A percentile compares a stretch with the other conserved stretches of the same genome.
Evolutionary conservation across 2,888 invertebrate species (phyloP).

Genomic region (Euclidia mi): DNA sequence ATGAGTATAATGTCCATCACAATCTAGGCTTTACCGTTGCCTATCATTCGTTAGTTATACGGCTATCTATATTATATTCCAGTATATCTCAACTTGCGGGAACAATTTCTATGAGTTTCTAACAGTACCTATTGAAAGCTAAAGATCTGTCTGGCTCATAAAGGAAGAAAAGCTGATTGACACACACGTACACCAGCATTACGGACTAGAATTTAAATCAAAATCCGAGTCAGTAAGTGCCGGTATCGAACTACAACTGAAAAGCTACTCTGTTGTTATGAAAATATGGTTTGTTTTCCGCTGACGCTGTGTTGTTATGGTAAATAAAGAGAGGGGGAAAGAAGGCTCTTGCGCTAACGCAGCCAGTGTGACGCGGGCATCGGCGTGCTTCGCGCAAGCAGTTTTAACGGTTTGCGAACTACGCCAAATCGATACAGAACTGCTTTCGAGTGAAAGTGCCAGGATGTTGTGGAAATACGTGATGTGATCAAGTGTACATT

Average conservation of each 20-base stretch:
- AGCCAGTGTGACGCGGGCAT: constrained; percentile 73
- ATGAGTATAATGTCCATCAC: too few species aligned
- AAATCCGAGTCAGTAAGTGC: constrained; percentile 15
- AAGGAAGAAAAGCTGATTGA: constrained; percentile 21
- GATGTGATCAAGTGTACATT: constrained; percentile 58
- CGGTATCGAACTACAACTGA: background rate
- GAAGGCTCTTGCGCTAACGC: constrained; percentile 72
- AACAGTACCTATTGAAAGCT: constrained; percentile 6
- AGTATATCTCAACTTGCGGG: background rate
- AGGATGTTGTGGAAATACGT: constrained; percentile 65
- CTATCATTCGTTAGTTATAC: background rate
- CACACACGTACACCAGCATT: constrained; percentile 11
- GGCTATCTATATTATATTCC: background rate
- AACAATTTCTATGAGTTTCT: background rate
- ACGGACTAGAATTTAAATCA: constrained; percentile 24
- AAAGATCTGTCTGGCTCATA: constrained; percentile 1
- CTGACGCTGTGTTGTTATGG: constrained; percentile 22
- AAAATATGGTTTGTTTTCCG: constrained; percentile 11
- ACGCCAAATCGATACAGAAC: constrained; percentile 76
- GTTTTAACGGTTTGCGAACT: constrained; percentile 71
- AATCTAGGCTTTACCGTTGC: too few species aligned
- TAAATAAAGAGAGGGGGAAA: constrained; percentile 70
- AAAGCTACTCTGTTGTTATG: background rate
- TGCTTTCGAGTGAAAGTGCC: constrained; percentile 82
- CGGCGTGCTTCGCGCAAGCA: constrained; percentile 55